These are phyloP conservation scores for Xenopus tropicalis DNA, from an alignment of 2,113 vertebrate species.

Conservation along the genomic window UCB_Xtro_10.0 CM004446.2:63574001-63574500, in stretches of 20 bases:
- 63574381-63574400: not conserved
- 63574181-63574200: no score
- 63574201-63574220: no score
- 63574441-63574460: not conserved
- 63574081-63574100: no score
- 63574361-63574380: not conserved
- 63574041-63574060: no score
- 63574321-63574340: not conserved
- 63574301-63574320: not conserved
- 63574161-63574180: no score
- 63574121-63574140: no score
- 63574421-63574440: not conserved
- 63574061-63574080: no score
- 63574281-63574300: not conserved
- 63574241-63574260: not conserved
- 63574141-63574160: no score
- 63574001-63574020: no score
- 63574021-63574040: no score
- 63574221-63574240: no score
- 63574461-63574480: not conserved
- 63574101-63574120: no score
- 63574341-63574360: not conserved
- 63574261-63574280: not conserved
- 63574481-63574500: not conserved
- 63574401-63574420: not conserved